Percentiles rank a stretch among this genome's conserved stretches.
Evolutionary conservation across 2,113 vertebrate species (phyloP).

Genomic region (Bufo bufo): DNA sequence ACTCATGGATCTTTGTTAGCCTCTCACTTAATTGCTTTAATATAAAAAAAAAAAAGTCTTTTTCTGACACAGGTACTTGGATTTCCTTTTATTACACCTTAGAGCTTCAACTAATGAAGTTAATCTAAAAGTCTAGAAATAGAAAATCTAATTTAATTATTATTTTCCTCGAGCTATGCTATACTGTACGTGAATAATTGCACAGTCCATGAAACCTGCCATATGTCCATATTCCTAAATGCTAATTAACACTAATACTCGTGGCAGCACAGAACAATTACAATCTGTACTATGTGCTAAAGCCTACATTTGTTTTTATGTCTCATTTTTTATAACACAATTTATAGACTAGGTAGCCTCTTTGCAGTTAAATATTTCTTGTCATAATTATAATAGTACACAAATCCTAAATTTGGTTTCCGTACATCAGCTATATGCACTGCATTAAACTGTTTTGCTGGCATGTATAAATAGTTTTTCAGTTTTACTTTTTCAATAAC

Average conservation of each 20-base stretch:
- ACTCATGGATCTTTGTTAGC: too few species aligned
- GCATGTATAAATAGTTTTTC: too few species aligned
- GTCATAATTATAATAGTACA: not conserved
- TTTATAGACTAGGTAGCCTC: not conserved
- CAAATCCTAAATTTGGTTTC: not conserved
- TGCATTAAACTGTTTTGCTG: too few species aligned
- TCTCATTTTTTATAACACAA: not conserved
- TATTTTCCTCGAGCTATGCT: constrained; percentile 34
- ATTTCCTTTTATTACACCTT: constrained; percentile 17
- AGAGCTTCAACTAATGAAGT: not conserved
- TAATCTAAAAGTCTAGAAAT: not conserved
- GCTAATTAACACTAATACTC: constrained; percentile 30
- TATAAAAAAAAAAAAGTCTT: not conserved
- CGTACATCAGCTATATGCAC: too few species aligned
- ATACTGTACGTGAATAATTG: constrained; percentile 16
- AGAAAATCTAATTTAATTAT: constrained; percentile 39
- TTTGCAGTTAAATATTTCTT: not conserved
- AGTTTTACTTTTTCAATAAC: too few species aligned
- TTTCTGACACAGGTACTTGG: not conserved
- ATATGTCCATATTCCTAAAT: constrained; percentile 28
- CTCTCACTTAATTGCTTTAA: not conserved
- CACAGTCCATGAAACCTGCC: constrained; percentile 30
- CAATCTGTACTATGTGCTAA: not conserved
- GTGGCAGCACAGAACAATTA: not conserved
- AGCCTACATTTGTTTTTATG: not conserved